Conservation (phyloP, 2,888 invertebrate genomes). For the Clanis bilineata region DNA sequence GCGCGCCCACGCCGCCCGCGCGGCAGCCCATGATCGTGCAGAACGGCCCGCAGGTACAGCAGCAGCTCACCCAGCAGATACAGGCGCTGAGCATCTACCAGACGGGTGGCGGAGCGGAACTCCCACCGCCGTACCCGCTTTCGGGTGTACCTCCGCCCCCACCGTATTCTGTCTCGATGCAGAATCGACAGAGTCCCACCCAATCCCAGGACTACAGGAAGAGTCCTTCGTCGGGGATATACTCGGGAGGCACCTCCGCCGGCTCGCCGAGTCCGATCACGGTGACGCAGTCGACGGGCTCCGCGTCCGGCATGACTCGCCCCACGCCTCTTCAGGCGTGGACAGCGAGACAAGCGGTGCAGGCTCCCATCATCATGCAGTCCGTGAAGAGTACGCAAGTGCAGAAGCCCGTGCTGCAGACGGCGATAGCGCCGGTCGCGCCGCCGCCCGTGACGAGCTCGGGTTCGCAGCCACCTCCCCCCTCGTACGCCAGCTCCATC, state of each 20-base stretch:
- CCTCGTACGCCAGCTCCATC: slow-evolving; percentile 91
- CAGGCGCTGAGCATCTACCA: slow-evolving; percentile 92
- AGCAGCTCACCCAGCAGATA: slow-evolving; percentile 93
- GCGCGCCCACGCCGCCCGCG: slow-evolving; percentile 77
- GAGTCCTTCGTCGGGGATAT: slow-evolving; percentile 93
- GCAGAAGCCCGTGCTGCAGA: slow-evolving; percentile 96
- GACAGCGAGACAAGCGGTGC: slow-evolving; percentile 93
- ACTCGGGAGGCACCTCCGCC: slow-evolving; percentile 91
- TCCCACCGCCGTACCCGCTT: slow-evolving; percentile 86
- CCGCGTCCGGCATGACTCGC: slow-evolving; percentile 85
- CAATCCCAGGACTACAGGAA: slow-evolving; percentile 91
- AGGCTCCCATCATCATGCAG: slow-evolving; percentile 97
- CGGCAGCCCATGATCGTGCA: slow-evolving; percentile 91
- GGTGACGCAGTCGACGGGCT: slow-evolving; percentile 84
- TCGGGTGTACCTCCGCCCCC: slow-evolving; percentile 88
- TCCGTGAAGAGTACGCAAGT: slow-evolving; percentile 98
- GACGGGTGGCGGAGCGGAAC: slow-evolving; percentile 83
- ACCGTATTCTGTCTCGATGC: slow-evolving; percentile 92
- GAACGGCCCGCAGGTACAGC: slow-evolving; percentile 91
- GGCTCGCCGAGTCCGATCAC: slow-evolving; percentile 93
- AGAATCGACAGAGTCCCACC: slow-evolving; percentile 93
- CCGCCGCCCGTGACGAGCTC: slow-evolving; percentile 82
- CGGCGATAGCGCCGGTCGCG: slow-evolving; percentile 95
- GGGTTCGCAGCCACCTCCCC: slow-evolving; percentile 86
- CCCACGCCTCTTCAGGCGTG: slow-evolving; percentile 93